Evolutionary conservation across 1,140 invertebrate species (phyloP).

Genomic region (Condylostylus longicornis): DNA sequence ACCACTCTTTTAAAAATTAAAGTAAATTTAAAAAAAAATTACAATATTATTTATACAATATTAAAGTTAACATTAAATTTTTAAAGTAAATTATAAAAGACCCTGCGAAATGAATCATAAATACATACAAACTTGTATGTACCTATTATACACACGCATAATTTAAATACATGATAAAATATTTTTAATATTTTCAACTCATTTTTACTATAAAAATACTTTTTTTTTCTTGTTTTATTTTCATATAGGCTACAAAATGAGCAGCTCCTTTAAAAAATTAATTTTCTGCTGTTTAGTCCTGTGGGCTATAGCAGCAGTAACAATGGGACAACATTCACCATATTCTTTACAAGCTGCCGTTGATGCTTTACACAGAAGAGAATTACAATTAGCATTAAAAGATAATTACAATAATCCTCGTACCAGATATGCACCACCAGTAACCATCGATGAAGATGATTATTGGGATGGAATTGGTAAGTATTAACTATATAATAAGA

Average conservation of each 20-base stretch:
- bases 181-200: no score
- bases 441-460: constrained; percentile 11
- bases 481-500: no score
- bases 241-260: background rate
- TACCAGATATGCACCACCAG: constrained; percentile 2
- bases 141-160: no score
- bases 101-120: no score
- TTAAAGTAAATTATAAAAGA: no score
- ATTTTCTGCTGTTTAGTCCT: background rate
- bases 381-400: constrained; percentile 17
- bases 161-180: no score
- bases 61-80: no score
- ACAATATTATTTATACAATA: no score
- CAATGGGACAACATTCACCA: constrained; percentile 16
- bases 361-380: constrained; percentile 27
- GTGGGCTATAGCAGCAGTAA: background rate
- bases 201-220: background rate
- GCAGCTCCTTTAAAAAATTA: background rate
- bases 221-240: background rate
- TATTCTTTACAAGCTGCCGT: constrained; percentile 28
- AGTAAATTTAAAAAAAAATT: no score
- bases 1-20: no score
- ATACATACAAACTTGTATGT: no score
- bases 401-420: constrained; percentile 26
- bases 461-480: constrained; percentile 31